These are phyloP conservation scores for Micronycteris hirsuta DNA, from an alignment of 2,113 vertebrate species.

Conservation along the genomic window DNA sequence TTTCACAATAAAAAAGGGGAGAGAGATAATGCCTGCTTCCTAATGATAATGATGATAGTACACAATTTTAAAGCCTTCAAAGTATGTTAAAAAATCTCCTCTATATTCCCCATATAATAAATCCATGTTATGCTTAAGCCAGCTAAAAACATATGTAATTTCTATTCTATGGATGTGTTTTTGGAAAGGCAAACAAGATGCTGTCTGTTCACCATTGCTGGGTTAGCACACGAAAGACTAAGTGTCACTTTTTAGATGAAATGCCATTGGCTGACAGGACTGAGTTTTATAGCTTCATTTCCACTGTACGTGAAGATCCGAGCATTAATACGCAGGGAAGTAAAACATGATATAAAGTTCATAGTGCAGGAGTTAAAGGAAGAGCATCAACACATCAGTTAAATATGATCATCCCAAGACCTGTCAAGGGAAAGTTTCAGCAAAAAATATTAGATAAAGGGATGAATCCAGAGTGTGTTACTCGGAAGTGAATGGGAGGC, in stretches of 20 bases:
- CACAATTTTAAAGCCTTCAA: conserved; percentile 59
- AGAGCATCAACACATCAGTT: not conserved
- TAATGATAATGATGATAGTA: conserved; percentile 65
- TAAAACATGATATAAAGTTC: conserved; percentile 17
- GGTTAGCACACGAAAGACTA: conserved; percentile 51
- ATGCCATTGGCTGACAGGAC: not conserved
- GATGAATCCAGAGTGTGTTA: no score
- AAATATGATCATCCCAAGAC: not conserved
- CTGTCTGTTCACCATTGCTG: conserved; percentile 2
- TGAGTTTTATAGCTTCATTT: conserved; percentile 24
- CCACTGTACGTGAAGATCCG: not conserved
- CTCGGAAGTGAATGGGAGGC: no score
- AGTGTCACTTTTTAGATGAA: conserved; percentile 18
- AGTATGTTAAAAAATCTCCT: not conserved
- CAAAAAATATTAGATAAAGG: no score
- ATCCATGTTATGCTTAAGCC: conserved; percentile 46
- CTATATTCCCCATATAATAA: conserved; percentile 45
- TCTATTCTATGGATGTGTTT: not conserved
- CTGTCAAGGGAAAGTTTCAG: not conserved
- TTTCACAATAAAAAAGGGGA: not conserved
- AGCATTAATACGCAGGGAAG: not conserved
- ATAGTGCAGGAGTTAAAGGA: conserved; percentile 19
- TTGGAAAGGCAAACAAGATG: conserved; percentile 34
- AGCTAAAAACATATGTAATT: not conserved
- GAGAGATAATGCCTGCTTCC: conserved; percentile 34